phyloP scores from a whole-genome alignment of 2,888 invertebrate genomes.

The Dolichomitus sp. region DNA sequence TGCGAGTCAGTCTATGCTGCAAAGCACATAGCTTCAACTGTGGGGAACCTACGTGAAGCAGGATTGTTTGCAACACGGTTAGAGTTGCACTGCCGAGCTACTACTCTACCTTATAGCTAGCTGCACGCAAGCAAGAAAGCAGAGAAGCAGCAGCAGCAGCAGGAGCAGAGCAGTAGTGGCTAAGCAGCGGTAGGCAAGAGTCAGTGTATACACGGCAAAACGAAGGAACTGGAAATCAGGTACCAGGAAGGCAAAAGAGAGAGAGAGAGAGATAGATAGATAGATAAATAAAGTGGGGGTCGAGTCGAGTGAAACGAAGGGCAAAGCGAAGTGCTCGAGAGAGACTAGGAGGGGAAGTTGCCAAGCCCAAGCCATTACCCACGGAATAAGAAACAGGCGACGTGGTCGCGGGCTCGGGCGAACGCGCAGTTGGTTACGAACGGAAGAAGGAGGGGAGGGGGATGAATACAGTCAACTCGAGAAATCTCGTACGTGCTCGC shows the following conservation, averaged over 20 bases:
- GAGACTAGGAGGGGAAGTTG: constrained; percentile 37
- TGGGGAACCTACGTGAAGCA: neutral
- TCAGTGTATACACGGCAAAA: constrained; percentile 15
- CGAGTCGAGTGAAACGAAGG: constrained; percentile 42
- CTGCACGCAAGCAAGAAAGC: constrained; percentile 26
- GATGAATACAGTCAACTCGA: constrained; percentile 74
- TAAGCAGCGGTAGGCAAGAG: constrained; percentile 39
- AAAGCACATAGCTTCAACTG: neutral
- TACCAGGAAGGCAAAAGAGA: neutral
- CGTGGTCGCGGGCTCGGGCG: constrained; percentile 75
- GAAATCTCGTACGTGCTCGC: constrained; percentile 71
- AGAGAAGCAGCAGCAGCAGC: neutral
- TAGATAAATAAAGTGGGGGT: too few relatives aligned
- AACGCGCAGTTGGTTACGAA: constrained; percentile 70
- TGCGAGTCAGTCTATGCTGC: neutral
- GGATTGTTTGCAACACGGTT: neutral
- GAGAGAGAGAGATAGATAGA: constrained; percentile 21
- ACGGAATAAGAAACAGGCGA: constrained; percentile 65
- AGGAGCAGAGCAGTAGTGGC: neutral
- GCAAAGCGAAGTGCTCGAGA: constrained; percentile 44
- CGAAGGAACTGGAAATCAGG: constrained; percentile 51
- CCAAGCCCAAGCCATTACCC: constrained; percentile 67
- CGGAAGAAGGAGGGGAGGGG: constrained; percentile 58
- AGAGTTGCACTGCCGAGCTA: constrained; percentile 7
- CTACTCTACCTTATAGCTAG: neutral